Conservation (phyloP, 2,797 vertebrate species). For the Geotria australis region DNA sequence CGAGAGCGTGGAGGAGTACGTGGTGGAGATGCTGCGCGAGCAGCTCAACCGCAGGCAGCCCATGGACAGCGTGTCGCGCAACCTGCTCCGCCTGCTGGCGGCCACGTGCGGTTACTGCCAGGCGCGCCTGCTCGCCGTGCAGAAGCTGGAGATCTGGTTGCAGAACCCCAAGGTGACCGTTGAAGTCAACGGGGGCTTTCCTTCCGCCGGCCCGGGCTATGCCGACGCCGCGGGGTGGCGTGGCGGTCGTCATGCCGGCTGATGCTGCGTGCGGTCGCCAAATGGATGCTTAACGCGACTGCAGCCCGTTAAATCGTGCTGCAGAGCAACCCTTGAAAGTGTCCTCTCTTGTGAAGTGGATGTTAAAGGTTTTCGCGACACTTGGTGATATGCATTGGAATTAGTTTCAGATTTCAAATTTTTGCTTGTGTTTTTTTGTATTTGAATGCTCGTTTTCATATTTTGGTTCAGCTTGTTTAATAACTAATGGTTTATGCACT, state of each 20-base stretch:
- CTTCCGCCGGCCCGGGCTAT: background rate
- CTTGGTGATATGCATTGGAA: no score
- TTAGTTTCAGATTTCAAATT: no score
- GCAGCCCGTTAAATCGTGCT: no score
- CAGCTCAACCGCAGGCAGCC: constrained; percentile 83
- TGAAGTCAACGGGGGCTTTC: background rate
- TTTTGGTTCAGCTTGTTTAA: no score
- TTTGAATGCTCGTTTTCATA: no score
- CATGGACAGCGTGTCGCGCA: constrained; percentile 86
- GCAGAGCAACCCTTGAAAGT: no score
- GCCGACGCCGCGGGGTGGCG: background rate
- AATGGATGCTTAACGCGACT: no score
- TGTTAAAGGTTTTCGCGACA: no score
- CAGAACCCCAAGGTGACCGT: constrained; percentile 71
- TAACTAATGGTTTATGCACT: no score
- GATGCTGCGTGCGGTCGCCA: background rate
- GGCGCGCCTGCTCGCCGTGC: constrained; percentile 62
- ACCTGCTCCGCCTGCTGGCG: constrained; percentile 59
- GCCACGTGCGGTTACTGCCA: constrained; percentile 86
- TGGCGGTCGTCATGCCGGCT: background rate
- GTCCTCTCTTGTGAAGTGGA: no score
- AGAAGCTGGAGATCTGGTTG: constrained; percentile 92
- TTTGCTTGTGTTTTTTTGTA: no score
- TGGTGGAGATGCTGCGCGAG: constrained; percentile 61
- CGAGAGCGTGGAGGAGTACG: constrained; percentile 85